Evolutionary conservation across 2,888 invertebrate species (phyloP).

Genomic region (Polyommatus icarus): DNA sequence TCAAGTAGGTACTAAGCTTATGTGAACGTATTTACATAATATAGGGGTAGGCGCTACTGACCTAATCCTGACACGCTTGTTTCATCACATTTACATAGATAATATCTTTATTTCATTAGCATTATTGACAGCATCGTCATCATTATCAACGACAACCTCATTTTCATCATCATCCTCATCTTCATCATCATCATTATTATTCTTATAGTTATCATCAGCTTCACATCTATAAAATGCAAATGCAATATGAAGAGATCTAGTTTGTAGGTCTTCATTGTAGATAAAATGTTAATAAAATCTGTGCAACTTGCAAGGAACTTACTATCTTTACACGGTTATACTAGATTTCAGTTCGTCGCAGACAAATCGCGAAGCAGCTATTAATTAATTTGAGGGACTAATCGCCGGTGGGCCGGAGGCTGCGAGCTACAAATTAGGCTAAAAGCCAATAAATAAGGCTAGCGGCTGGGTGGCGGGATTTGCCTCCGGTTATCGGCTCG

Average conservation of each 20-base stretch:
- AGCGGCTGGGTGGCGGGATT: conserved; percentile 77
- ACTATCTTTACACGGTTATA: neutral
- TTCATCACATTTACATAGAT: neutral
- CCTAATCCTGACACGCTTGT: neutral
- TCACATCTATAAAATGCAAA: neutral
- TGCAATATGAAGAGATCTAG: neutral
- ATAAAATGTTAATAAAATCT: neutral
- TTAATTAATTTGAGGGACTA: conserved; percentile 35
- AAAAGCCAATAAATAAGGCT: conserved; percentile 79
- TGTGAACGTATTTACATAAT: neutral
- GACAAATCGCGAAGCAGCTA: conserved; percentile 13
- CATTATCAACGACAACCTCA: too few relatives aligned
- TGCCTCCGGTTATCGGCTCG: conserved; percentile 73
- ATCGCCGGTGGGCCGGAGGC: conserved; percentile 45
- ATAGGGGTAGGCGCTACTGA: neutral
- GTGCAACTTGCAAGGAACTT: neutral
- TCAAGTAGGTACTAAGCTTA: neutral
- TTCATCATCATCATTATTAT: neutral
- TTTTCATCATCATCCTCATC: neutral
- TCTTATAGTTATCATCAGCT: neutral
- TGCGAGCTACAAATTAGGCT: conserved; percentile 74
- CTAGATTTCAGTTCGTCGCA: neutral
- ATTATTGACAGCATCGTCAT: neutral
- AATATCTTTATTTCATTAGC: neutral
- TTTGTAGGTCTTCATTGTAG: neutral